These are phyloP conservation scores for Microcebus tavaratra DNA, from an alignment of 2,113 vertebrate species.

Conservation along the genomic window DNA sequence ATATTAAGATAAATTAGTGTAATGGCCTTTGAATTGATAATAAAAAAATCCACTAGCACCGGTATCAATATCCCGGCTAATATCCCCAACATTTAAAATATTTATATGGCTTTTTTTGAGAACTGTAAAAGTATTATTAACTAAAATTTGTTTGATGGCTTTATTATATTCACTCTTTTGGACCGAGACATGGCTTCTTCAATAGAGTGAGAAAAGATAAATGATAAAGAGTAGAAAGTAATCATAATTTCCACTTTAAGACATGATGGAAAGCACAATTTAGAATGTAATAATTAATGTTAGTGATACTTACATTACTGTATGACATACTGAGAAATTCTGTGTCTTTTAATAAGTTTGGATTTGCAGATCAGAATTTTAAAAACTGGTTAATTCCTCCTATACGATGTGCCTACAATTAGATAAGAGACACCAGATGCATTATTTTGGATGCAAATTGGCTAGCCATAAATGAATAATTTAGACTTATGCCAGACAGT, in stretches of 20 bases:
- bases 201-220: slow-evolving; percentile 51
- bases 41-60: not conserved
- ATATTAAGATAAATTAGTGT: not conserved
- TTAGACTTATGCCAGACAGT: not conserved
- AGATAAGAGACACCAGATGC: not conserved
- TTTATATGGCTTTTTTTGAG: slow-evolving; percentile 22
- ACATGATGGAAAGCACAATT: slow-evolving; percentile 71
- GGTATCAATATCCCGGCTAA: not conserved
- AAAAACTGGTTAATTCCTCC: slow-evolving; percentile 42
- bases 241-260: slow-evolving; percentile 60
- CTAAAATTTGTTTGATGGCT: slow-evolving; percentile 37
- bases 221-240: slow-evolving; percentile 50
- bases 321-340: slow-evolving; percentile 64
- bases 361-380: slow-evolving; percentile 46
- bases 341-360: slow-evolving; percentile 50
- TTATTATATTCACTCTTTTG: slow-evolving; percentile 39
- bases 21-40: not conserved
- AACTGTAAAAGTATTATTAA: slow-evolving; percentile 46
- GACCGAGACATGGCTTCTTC: not conserved
- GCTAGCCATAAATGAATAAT: not conserved
- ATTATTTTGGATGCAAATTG: not conserved
- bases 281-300: slow-evolving; percentile 69
- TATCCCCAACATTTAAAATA: slow-evolving; percentile 20
- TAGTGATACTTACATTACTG: slow-evolving; percentile 56
- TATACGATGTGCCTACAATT: not conserved